Evolutionary conservation across 2,113 vertebrate genomes (phyloP).

Genomic region (Crotalus tigris): DNA sequence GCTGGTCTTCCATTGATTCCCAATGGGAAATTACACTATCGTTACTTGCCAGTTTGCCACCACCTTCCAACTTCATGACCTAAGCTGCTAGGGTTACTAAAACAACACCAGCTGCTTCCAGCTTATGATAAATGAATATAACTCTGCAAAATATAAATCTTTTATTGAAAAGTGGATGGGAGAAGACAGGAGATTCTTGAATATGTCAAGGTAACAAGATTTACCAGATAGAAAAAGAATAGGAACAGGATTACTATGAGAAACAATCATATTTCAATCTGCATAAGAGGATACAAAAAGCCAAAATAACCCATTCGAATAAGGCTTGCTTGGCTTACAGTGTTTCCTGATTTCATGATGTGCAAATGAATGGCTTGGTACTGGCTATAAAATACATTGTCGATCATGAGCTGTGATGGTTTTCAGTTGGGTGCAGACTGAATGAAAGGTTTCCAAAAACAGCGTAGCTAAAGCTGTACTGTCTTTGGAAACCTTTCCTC

Average conservation of each 20-base stretch:
- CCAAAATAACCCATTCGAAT: not conserved
- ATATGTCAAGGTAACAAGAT: not conserved
- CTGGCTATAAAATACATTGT: not conserved
- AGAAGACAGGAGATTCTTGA: not conserved
- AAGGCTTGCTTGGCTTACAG: not conserved
- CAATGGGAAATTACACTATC: not conserved
- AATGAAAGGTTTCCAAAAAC: not conserved
- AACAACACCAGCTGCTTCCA: not conserved
- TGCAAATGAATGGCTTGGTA: not conserved
- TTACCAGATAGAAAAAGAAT: not conserved
- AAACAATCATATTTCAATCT: not conserved
- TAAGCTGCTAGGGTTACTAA: not conserved
- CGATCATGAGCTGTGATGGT: not conserved
- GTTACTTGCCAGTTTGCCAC: not conserved
- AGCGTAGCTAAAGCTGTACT: not conserved
- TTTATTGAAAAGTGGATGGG: not conserved
- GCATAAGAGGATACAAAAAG: not conserved
- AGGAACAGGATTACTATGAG: not conserved
- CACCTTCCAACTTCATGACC: not conserved
- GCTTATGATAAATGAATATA: not conserved
- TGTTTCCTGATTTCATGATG: not conserved
- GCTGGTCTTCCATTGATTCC: not conserved
- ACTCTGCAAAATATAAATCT: no score
- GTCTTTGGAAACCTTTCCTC: not conserved
- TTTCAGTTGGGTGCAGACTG: not conserved